Percentiles rank a stretch among this genome's conserved stretches.
phyloP scores from a whole-genome alignment of 2,113 vertebrate species.

The Sander lucioperca region DNA sequence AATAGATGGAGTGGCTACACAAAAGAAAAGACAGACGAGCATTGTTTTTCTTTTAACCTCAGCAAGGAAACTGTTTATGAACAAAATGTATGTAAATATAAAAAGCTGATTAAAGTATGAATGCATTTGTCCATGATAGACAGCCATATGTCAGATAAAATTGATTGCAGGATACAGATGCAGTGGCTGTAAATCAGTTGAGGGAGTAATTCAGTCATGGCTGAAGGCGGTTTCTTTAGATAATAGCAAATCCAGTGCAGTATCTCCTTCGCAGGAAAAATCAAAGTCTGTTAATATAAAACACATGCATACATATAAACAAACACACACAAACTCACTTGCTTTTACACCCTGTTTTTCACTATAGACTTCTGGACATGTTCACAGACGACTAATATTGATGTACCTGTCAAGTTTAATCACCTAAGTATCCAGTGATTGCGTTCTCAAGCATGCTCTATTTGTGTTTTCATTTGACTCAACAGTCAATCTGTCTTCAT shows the following conservation, averaged over 20 bases:
- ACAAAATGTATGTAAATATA: slow-evolving; percentile 17
- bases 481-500: slow-evolving; percentile 10
- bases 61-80: not conserved
- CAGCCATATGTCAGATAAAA: slow-evolving; percentile 34
- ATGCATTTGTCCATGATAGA: slow-evolving; percentile 32
- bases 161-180: slow-evolving; percentile 37
- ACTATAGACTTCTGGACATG: not conserved
- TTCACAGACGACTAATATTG: slow-evolving; percentile 20
- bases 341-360: not conserved
- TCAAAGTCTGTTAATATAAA: not conserved
- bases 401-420: slow-evolving; percentile 49
- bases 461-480: slow-evolving; percentile 48
- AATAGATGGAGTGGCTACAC: slow-evolving; percentile 35
- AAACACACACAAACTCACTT: not conserved
- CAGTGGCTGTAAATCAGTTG: slow-evolving; percentile 48
- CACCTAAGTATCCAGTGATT: slow-evolving; percentile 39
- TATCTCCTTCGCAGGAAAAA: slow-evolving; percentile 3
- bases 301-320: not conserved
- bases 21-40: not conserved
- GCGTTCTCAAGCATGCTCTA: slow-evolving; percentile 23
- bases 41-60: slow-evolving; percentile 20
- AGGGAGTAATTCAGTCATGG: slow-evolving; percentile 36
- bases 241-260: slow-evolving; percentile 27
- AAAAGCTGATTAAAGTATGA: slow-evolving; percentile 45
- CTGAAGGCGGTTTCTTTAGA: slow-evolving; percentile 39